Evolutionary conservation across 2,113 vertebrate species (phyloP).

Genomic region (Acanthochromis polyacanthus): DNA sequence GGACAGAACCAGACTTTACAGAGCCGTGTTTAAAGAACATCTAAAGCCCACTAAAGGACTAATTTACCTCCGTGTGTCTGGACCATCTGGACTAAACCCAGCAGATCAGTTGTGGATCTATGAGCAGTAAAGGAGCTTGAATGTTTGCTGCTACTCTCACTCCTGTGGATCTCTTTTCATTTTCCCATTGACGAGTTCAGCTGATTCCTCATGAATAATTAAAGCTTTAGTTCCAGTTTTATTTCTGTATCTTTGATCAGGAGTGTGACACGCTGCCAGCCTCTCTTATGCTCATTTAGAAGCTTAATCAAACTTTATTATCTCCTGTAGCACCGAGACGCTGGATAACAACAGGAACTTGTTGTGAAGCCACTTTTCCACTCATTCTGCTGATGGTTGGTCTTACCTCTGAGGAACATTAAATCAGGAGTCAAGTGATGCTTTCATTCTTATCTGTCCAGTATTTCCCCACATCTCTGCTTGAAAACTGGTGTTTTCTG

Average conservation of each 20-base stretch:
- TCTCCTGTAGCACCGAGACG: background rate
- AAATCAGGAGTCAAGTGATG: background rate
- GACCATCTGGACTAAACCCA: too few species aligned
- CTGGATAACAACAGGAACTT: background rate
- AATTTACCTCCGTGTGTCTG: too few species aligned
- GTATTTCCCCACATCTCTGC: background rate
- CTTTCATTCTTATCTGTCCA: background rate
- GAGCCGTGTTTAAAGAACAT: too few species aligned
- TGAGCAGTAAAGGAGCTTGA: too few species aligned
- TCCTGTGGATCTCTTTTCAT: constrained; percentile 27
- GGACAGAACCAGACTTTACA: too few species aligned
- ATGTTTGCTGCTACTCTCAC: background rate
- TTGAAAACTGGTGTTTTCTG: background rate
- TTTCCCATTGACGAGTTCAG: constrained; percentile 19
- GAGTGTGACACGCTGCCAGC: constrained; percentile 27
- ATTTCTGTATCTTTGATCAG: constrained; percentile 56
- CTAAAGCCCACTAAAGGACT: too few species aligned
- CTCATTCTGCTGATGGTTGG: too few species aligned
- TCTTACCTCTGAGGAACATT: too few species aligned
- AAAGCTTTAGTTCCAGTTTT: constrained; percentile 8
- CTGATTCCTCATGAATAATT: constrained; percentile 47
- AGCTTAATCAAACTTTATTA: constrained; percentile 26
- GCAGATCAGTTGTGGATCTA: too few species aligned
- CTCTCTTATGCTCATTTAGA: constrained; percentile 31
- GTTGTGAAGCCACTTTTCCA: background rate